Conservation (phyloP, 2,113 vertebrate genomes). For the Alligator sinensis region DNA sequence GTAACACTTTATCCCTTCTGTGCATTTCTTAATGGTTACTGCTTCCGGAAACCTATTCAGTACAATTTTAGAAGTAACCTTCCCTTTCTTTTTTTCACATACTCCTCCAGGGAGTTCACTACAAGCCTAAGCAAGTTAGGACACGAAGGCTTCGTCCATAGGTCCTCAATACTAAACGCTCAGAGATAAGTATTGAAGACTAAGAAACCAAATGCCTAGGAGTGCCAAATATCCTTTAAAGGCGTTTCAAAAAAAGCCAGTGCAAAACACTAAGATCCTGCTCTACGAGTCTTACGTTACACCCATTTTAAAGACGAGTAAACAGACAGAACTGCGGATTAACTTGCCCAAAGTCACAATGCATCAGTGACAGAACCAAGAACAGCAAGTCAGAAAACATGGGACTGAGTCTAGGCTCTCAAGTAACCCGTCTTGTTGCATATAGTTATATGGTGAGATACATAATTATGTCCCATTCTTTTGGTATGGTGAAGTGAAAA, state of each 20-base stretch:
- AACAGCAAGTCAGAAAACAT: not conserved
- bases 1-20: not conserved
- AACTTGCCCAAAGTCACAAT: not conserved
- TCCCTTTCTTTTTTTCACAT: not conserved
- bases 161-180: not conserved
- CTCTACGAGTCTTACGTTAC: not conserved
- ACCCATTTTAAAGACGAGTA: not conserved
- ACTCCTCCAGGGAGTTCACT: not conserved
- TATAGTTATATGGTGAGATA: not conserved
- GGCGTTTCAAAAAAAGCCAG: not conserved
- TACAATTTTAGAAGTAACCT: not conserved
- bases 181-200: not conserved
- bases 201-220: not conserved
- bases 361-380: not conserved
- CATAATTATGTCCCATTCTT: not conserved
- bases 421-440: not conserved
- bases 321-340: not conserved
- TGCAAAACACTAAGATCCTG: not conserved
- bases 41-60: not conserved
- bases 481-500: too few relatives aligned
- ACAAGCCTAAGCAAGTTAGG: not conserved
- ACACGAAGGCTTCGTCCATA: not conserved
- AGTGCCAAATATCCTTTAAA: not conserved
- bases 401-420: not conserved
- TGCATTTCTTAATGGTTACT: not conserved